Base-by-base conservation (phyloP, 2,113 vertebrate species). In the Stigmatopora nigra region DNA sequence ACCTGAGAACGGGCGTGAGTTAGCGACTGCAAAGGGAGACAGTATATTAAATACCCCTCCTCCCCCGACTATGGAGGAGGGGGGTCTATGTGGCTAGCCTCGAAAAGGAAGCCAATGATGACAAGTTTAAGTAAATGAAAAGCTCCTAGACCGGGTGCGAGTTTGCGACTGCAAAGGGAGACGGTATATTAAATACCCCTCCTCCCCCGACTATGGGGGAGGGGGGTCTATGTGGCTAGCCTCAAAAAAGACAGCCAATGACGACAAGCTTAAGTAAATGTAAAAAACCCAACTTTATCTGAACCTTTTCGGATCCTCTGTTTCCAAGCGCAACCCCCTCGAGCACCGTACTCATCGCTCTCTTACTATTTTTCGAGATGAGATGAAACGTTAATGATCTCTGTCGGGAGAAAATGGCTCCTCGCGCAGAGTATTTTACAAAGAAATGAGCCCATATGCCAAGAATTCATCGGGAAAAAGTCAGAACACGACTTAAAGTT, bases 311-410 rank as follows among this genome's bases (percentile, higher is more conserved):
- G 25, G 25, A 31, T 31, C 25, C 25, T 31, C 25, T 3, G 25
- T 31, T 31, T 31, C 25, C 25, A 31, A 31, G 25, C 25, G 25
- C 25, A 75, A 10, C 12, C 11, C 22, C 12, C 17, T 0, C 6
- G 38, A 38, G 20, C 61, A 66, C 72, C 68, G 65, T 68, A 74
- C 69, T 72, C 76, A 64, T 77, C 62, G 76, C 77, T 82, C 68
- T 78, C 80, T 81, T 79, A 76, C 78, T 74, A 75, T 82, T 75
- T 85, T 75, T 84, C 78, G 77, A 80, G 77, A 85, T 82, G 71
- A 74, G 77, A 83, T 84, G 76, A 77, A 78, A 80, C 73, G 80
- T 83, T 83, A 80, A 83, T 79, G 79, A 85, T 77, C 67, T 73
- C 74, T 78, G 76, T 76, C 35, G 60, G 71, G 25, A 22, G 62